Conservation (phyloP, 1,140 invertebrate species). For the Calosoma granatense region DNA sequence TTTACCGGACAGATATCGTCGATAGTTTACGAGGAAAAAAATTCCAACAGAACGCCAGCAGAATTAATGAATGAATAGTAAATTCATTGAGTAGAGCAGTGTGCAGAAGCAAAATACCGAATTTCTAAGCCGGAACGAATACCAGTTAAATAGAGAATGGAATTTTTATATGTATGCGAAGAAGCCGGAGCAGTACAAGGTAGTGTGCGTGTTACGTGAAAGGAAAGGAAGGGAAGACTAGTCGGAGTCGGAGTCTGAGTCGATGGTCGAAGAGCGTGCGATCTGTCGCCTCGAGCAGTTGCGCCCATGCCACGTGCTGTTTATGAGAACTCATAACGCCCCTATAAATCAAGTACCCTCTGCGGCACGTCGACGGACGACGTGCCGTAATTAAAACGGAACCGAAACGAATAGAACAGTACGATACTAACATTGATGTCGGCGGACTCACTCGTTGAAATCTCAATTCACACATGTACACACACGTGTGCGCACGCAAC, state of each 20-base stretch:
- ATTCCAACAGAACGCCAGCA: background rate
- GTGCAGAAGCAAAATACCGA: background rate
- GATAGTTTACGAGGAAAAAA: background rate
- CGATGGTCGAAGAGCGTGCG: constrained; percentile 31
- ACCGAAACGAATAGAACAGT: too few relatives aligned
- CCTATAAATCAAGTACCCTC: constrained; percentile 37
- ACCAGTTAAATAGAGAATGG: background rate
- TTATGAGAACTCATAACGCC: constrained; percentile 38
- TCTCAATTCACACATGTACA: too few relatives aligned
- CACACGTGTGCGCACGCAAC: too few relatives aligned
- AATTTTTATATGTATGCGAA: background rate
- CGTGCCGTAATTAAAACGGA: constrained; percentile 33
- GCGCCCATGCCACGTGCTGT: constrained; percentile 34
- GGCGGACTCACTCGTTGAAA: too few relatives aligned
- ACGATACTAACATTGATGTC: too few relatives aligned
- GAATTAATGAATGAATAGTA: background rate
- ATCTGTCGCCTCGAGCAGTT: too few relatives aligned
- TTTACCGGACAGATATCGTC: background rate
- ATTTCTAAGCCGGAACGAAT: background rate
- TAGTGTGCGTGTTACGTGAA: background rate
- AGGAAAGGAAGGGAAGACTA: background rate
- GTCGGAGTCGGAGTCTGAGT: constrained; percentile 12
- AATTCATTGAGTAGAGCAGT: background rate
- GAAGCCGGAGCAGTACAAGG: background rate
- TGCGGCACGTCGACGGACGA: constrained; percentile 17